phyloP scores from a whole-genome alignment of 2,888 invertebrate genomes.

The Zelleria hepariella region DNA sequence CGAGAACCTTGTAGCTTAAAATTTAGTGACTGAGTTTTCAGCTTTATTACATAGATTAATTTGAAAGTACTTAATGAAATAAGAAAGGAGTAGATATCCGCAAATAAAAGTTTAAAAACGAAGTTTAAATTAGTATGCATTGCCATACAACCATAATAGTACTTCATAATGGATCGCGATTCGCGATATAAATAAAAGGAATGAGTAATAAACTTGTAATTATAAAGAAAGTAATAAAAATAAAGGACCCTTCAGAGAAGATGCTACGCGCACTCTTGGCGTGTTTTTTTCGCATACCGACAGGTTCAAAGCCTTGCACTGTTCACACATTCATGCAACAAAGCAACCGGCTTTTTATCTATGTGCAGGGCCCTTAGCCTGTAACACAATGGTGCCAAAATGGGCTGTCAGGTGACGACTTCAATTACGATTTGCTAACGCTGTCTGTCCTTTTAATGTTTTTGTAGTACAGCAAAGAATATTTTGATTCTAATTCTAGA shows the following conservation, averaged over 20 bases:
- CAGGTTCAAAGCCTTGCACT: not conserved
- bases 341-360: not conserved
- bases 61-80: no score
- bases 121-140: not conserved
- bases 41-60: no score
- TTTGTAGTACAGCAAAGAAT: no score
- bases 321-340: not conserved
- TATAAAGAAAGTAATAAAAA: not conserved
- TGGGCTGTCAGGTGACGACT: no score
- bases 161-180: not conserved
- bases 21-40: no score
- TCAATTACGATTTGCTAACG: no score
- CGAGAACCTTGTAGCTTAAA: no score
- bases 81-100: no score
- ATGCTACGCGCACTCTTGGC: not conserved
- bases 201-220: not conserved
- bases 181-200: not conserved
- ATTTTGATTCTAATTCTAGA: no score
- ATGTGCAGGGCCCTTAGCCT: not conserved
- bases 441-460: no score
- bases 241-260: not conserved
- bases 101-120: not conserved
- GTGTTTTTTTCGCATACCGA: not conserved
- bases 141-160: not conserved
- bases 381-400: no score